Evolutionary conservation across 2,113 vertebrate species (phyloP).

Genomic region (Trematocara unimaculatum): DNA sequence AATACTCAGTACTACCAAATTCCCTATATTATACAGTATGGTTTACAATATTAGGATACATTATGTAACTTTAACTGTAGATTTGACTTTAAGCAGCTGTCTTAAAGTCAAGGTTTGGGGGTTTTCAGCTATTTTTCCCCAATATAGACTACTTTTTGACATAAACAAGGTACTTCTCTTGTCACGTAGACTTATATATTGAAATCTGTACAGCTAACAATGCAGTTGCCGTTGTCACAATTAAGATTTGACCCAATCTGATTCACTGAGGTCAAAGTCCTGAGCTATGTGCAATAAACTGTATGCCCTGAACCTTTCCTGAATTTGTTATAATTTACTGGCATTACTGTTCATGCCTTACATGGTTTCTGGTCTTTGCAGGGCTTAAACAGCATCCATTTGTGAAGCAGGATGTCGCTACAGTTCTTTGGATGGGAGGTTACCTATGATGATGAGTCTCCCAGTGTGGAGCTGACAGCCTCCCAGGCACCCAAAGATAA

Average conservation of each 20-base stretch:
- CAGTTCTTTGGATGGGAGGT: conserved; percentile 37
- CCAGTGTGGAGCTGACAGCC: neutral
- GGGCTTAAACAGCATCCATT: neutral
- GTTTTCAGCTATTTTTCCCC: neutral
- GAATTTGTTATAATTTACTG: neutral
- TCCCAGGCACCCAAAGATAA: conserved; percentile 5
- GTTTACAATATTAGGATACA: neutral
- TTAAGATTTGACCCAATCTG: neutral
- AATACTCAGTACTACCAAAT: neutral
- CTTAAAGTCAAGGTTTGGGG: neutral
- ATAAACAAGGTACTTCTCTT: neutral
- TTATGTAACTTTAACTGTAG: neutral
- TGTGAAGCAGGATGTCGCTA: conserved; percentile 11
- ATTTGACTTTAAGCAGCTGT: neutral
- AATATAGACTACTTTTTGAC: neutral
- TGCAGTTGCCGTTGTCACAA: neutral
- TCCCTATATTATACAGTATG: too few species aligned
- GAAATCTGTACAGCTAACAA: neutral
- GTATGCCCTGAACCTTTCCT: neutral
- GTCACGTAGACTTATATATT: neutral
- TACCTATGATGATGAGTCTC: neutral
- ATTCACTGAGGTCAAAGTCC: neutral
- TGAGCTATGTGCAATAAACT: neutral
- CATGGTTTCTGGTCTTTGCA: neutral
- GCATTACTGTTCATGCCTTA: neutral